phyloP scores from a whole-genome alignment of 2,113 vertebrate species.

The Sminthopsis crassicaudata region DNA sequence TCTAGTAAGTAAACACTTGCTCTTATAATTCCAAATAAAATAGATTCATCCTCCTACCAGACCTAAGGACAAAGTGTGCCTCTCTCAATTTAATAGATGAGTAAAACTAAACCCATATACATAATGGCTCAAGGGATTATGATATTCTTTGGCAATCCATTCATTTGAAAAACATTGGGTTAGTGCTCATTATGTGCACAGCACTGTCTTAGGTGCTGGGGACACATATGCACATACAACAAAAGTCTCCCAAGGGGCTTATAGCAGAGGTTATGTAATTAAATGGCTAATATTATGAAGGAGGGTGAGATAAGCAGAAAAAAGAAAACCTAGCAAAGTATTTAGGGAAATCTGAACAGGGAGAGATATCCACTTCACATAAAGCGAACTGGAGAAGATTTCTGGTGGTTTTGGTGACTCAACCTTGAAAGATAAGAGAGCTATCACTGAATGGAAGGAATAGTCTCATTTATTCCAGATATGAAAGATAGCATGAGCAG shows the following conservation, averaged over 20 bases:
- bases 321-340: not conserved
- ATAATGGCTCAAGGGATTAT: not conserved
- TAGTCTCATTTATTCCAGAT: not conserved
- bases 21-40: conserved; percentile 43
- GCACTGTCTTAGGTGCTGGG: not conserved
- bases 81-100: not conserved
- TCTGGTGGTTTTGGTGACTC: not conserved
- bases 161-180: not conserved
- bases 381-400: not conserved
- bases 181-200: not conserved
- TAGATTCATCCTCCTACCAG: conserved; percentile 17
- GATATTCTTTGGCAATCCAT: not conserved
- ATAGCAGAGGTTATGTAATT: not conserved
- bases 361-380: not conserved
- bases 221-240: not conserved
- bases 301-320: not conserved
- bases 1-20: conserved; percentile 48
- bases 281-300: not conserved
- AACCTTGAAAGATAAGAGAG: not conserved
- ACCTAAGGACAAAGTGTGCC: not conserved
- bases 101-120: not conserved
- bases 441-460: not conserved
- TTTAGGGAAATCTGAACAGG: not conserved
- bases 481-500: not conserved
- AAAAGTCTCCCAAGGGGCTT: not conserved